Evolutionary conservation across 30 jellyfish, hydroid and myxozoan species (phyloP).

Genomic region (Hydractinia symbiolongicarpus): DNA sequence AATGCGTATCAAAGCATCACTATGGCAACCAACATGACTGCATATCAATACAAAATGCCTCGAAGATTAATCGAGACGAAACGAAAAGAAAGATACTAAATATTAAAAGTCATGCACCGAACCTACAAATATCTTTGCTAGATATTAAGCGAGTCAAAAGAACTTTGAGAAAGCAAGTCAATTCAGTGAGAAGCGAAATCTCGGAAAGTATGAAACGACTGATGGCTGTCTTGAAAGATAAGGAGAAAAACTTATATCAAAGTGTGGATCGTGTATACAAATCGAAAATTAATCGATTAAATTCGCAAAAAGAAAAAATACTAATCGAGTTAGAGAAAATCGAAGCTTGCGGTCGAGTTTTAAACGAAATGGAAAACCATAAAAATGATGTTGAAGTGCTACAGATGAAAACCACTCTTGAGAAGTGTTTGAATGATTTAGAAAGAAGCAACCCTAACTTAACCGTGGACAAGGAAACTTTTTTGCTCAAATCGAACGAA

Average conservation of each 20-base stretch:
- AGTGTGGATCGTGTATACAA: constrained; percentile 44
- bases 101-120: constrained; percentile 42
- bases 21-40: constrained; percentile 60
- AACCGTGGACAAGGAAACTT: constrained; percentile 49
- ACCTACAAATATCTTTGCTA: constrained; percentile 32
- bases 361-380: constrained; percentile 50
- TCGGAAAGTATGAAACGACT: constrained; percentile 50
- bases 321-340: constrained; percentile 36
- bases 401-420: constrained; percentile 83
- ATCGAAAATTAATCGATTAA: constrained; percentile 32
- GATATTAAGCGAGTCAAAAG: constrained; percentile 50
- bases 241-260: constrained; percentile 45
- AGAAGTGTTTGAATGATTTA: constrained; percentile 39
- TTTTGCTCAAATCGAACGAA: constrained; percentile 57
- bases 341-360: constrained; percentile 23
- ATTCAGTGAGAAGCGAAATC: constrained; percentile 52
- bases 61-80: constrained; percentile 48
- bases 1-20: constrained; percentile 74
- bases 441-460: constrained; percentile 30
- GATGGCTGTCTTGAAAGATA: constrained; percentile 44
- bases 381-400: constrained; percentile 76
- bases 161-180: constrained; percentile 57
- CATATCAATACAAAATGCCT: constrained; percentile 61
- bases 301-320: constrained; percentile 39
- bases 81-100: constrained; percentile 29